Percentiles rank a stretch among this genome's conserved stretches.
Evolutionary conservation across 2,797 vertebrate species (phyloP).

Genomic region (Linurgus olivaceus): DNA sequence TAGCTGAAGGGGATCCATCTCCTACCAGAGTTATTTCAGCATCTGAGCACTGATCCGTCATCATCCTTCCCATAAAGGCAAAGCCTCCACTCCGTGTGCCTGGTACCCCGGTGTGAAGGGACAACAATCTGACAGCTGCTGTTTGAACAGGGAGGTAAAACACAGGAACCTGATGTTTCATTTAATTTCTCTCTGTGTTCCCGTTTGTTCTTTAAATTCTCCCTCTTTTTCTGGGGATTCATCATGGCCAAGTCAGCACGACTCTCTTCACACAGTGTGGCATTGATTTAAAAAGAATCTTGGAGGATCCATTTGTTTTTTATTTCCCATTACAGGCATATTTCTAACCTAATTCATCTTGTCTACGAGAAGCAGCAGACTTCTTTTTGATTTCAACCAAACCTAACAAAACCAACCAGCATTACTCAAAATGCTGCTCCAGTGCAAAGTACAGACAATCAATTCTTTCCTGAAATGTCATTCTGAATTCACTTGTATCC

Average conservation of each 20-base stretch:
- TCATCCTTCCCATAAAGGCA: constrained; percentile 48
- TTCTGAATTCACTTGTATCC: background rate
- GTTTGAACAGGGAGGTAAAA: background rate
- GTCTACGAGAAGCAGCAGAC: background rate
- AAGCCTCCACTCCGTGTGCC: background rate
- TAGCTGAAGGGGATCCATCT: constrained; percentile 63
- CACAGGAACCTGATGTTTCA: constrained; percentile 1
- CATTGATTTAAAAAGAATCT: background rate
- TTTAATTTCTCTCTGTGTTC: background rate
- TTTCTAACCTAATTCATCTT: constrained; percentile 10
- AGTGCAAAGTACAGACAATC: background rate
- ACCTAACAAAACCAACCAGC: background rate
- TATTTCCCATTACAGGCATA: background rate
- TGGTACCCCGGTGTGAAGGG: background rate
- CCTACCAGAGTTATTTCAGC: constrained; percentile 46
- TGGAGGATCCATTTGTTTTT: background rate
- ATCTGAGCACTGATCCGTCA: constrained; percentile 35
- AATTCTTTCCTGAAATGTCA: background rate
- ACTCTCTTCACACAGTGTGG: background rate
- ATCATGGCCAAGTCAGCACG: background rate
- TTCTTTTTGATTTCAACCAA: background rate
- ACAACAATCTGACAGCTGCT: constrained; percentile 9
- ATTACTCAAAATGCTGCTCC: background rate
- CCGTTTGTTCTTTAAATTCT: background rate
- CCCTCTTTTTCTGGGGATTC: background rate